Percentiles rank a stretch among this genome's conserved stretches.
Evolutionary conservation across 64 coral and sea anemone genomes (phyloP).

Genomic region (Actinia tenebrosa): DNA sequence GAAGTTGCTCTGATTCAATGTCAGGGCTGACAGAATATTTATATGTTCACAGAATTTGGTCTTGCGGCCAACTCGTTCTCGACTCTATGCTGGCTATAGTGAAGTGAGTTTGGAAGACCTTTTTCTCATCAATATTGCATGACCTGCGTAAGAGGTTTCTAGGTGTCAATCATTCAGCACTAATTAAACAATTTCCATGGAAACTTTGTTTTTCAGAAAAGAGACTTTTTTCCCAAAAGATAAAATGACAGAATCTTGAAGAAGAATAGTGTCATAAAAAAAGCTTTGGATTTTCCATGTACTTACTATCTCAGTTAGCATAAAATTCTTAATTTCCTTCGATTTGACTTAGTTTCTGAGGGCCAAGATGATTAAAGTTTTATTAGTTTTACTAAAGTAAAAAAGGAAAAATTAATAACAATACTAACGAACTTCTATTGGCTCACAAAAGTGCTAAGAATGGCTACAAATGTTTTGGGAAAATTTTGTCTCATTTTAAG

Average conservation of each 20-base stretch:
- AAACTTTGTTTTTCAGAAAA: constrained; percentile 3
- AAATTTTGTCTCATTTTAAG: background rate
- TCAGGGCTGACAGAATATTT: background rate
- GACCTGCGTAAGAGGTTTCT: constrained; percentile 25
- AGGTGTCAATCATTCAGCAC: constrained; percentile 29
- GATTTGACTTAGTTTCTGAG: background rate
- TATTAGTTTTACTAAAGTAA: background rate
- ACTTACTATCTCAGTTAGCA: background rate
- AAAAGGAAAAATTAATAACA: background rate
- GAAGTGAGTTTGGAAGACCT: constrained; percentile 16
- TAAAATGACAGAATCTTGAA: background rate
- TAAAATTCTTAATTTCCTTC: background rate
- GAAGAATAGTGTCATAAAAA: background rate
- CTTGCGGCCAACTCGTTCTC: background rate
- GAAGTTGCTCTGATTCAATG: background rate
- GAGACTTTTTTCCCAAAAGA: background rate
- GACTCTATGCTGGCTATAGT: background rate
- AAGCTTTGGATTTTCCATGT: background rate
- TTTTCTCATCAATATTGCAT: constrained; percentile 34
- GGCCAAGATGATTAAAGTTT: constrained; percentile 10
- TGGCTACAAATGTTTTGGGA: background rate
- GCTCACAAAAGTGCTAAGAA: background rate
- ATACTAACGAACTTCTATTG: background rate
- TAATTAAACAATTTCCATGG: constrained; percentile 31
- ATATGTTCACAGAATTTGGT: background rate